Percentiles rank a stretch among this genome's conserved stretches.
Conservation (phyloP, 2,797 vertebrate species). For the Poecilia wingei region DNA sequence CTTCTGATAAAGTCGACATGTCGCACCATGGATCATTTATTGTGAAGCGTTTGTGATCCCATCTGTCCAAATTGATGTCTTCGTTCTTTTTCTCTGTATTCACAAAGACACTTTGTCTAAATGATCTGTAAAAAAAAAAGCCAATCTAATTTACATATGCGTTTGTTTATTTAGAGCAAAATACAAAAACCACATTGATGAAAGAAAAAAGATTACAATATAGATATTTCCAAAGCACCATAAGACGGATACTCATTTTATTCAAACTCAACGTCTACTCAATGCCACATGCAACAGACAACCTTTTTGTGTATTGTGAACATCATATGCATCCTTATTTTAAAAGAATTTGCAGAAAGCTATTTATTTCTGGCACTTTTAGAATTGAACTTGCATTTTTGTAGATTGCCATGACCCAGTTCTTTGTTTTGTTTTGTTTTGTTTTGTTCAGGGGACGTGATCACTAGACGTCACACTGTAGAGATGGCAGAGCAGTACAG, state of each 20-base stretch:
- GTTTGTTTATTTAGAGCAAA: too few species aligned
- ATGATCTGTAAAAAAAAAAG: too few species aligned
- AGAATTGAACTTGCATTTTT: neutral
- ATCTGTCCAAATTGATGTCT: too few species aligned
- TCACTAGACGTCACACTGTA: constrained; percentile 85
- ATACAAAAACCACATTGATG: too few species aligned
- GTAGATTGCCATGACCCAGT: neutral
- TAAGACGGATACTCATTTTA: too few species aligned
- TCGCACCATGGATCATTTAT: neutral
- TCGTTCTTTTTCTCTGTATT: too few species aligned
- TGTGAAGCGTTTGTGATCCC: too few species aligned
- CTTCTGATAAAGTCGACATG: neutral
- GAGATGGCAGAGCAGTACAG: constrained; percentile 89
- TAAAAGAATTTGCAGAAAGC: neutral
- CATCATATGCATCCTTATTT: neutral
- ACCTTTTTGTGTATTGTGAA: neutral
- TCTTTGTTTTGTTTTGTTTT: neutral
- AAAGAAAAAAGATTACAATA: too few species aligned
- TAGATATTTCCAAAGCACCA: too few species aligned
- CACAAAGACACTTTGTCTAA: neutral
- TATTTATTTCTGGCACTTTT: neutral
- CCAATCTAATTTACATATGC: too few species aligned
- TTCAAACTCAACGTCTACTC: too few species aligned
- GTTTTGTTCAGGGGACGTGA: constrained; percentile 84
- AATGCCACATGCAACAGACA: too few species aligned